A percentile compares a stretch with the other conserved stretches of the same genome.
These are phyloP conservation scores for Drosophila persimilis DNA, from an alignment of 1,140 invertebrate genomes.

Conservation along the genomic window DNA sequence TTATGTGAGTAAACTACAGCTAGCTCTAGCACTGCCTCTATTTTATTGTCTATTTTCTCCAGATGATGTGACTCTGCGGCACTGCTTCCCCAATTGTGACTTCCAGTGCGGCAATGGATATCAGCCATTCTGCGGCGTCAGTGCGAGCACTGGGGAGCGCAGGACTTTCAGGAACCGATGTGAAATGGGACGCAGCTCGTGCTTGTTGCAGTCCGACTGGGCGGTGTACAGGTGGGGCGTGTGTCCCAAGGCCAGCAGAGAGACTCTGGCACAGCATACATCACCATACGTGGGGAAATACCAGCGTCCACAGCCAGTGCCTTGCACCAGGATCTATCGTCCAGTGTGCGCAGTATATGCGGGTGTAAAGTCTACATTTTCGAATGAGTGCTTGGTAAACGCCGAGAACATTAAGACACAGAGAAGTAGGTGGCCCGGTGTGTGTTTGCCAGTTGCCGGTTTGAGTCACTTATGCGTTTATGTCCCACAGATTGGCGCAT, in stretches of 20 bases:
- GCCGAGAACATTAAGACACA: slow-evolving; percentile 68
- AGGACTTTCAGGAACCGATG: slow-evolving; percentile 61
- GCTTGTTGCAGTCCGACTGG: slow-evolving; percentile 53
- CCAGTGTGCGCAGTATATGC: slow-evolving; percentile 71
- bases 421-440: slow-evolving; percentile 43
- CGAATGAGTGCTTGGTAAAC: slow-evolving; percentile 74
- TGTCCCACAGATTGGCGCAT: slow-evolving; percentile 69
- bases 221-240: slow-evolving; percentile 47
- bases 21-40: not conserved
- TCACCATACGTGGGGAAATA: slow-evolving; percentile 21
- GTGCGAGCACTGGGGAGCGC: slow-evolving; percentile 29
- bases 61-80: slow-evolving; percentile 54
- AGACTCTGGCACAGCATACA: slow-evolving; percentile 20
- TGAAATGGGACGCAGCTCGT: slow-evolving; percentile 54
- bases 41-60: not conserved
- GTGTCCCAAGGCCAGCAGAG: slow-evolving; percentile 32
- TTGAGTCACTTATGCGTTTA: not conserved
- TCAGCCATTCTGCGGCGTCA: slow-evolving; percentile 60
- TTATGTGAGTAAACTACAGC: slow-evolving; percentile 44
- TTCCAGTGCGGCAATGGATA: slow-evolving; percentile 34
- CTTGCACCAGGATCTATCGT: slow-evolving; percentile 70
- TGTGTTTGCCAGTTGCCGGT: no score
- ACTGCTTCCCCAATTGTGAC: slow-evolving; percentile 60
- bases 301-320: slow-evolving; percentile 51
- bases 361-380: slow-evolving; percentile 75